Base-by-base conservation (phyloP, 2,797 vertebrate species). In the Gymnothorax javanicus region DNA sequence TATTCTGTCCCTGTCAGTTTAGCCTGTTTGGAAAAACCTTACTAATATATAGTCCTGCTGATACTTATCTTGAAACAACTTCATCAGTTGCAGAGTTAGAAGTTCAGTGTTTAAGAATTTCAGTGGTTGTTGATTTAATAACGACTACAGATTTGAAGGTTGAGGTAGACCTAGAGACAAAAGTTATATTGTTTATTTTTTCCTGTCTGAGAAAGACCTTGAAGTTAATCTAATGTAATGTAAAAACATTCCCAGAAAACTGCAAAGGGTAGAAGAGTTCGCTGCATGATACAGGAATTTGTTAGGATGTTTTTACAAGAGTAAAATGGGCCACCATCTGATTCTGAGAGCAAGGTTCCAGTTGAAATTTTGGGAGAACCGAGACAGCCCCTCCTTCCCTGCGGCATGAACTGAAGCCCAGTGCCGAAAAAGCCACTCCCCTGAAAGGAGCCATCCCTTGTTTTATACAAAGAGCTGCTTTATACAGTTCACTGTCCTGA, bases 401-500 rank as follows among this genome's bases (percentile, higher is more conserved):
- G 50, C 15, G 15, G n/a, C 60, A 12, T 81, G 27, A 86, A 23
- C 50, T 75, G 84, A 27, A 54, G 75, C 67, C 56, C 17, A 4
- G 15, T 25, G 25, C 15, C 4, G 25, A 33, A 58, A 15, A 17
- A 23, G 56, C 3, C 56, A 5, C 89, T 13, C 84, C 82, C 82
- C 86, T 89, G 59, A 91, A 89, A 88, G 79, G 43, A 82, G 85
- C 62, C 81, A 73, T 83, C 75, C 12, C 83, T 85, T 64, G 56
- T 88, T 71, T 90, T 77, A 90, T 86, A 89, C 88, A 89, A 89
- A 91, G 89, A 91, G 90, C 91, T 92, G 89, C 84, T 64, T 7
- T 89, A 17, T 7, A 3, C 43, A 6, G 75, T 79, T 52, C 75
- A 33, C 50, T 7, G 5, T 15, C 7, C 75, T 15, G 2, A 64